phyloP scores from a whole-genome alignment of 2,888 invertebrate genomes.

The Autographa gamma region DNA sequence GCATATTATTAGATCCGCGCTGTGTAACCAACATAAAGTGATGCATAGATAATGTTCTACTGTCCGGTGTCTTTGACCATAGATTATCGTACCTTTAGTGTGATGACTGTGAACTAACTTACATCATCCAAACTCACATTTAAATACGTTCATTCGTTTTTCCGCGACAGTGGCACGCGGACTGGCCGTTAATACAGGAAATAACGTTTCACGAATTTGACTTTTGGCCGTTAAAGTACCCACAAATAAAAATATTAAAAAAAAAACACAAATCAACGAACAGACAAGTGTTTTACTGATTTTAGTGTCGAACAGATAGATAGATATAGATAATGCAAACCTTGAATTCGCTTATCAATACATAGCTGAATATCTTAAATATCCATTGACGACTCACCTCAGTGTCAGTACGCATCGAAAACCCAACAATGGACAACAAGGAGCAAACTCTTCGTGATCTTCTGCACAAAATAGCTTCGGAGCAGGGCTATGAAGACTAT shows the following conservation, averaged over 20 bases:
- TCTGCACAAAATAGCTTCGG: slow-evolving; percentile 33
- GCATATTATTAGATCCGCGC: not conserved
- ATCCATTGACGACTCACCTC: not conserved
- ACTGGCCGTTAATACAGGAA: not conserved
- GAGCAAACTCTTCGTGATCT: slow-evolving; percentile 14
- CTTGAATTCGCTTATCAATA: slow-evolving; percentile 3
- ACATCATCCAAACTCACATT: not conserved
- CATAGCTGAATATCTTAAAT: not conserved
- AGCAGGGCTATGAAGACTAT: slow-evolving; percentile 24
- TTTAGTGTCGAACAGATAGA: not conserved
- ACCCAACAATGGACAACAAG: slow-evolving; percentile 25
- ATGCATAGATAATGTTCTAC: slow-evolving; percentile 2
- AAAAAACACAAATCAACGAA: not conserved
- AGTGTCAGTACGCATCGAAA: slow-evolving; percentile 7
- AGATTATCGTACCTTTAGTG: slow-evolving; percentile 3
- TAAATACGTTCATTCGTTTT: not conserved
- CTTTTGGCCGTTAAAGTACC: not conserved
- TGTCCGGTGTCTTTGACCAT: not conserved
- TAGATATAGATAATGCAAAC: slow-evolving; percentile 2
- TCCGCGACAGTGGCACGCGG: not conserved
- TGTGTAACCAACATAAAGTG: not conserved
- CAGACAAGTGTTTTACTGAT: not conserved
- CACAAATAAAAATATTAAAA: not conserved
- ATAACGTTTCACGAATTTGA: not conserved
- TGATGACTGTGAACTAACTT: slow-evolving; percentile 3